Base-by-base conservation (phyloP, 2,797 vertebrate genomes). In the Lacerta agilis region DNA sequence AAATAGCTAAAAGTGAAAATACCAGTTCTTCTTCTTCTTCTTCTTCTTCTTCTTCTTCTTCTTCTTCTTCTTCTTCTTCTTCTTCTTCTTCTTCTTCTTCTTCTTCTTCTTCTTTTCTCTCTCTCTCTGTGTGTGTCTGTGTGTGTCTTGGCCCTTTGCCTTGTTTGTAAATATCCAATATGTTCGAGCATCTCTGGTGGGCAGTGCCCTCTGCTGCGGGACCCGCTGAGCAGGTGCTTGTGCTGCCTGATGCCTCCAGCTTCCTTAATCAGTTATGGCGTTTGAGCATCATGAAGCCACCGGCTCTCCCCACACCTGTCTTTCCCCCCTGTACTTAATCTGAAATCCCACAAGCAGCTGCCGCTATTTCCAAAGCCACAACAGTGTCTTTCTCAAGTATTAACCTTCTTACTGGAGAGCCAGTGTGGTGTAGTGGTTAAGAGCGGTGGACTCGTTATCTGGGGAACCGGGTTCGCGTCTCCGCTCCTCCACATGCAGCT, bases 241-340 rank as follows among this genome's bases (percentile, higher is more conserved):
- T 86, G 69, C 38, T 89, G 94, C n/a, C 66, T 75, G 78, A 95
- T 90, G 89, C 93, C n/a, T 67, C 41, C 72, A 86, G 45, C 82
- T 93, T 82, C 61, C 41, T 94, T 92, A 93, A 92, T 92, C 87
- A 96, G 89, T 87, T 90, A 91, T 95, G 91, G 93, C 92, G 91
- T 91, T 88, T 89, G 89, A 94, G 94, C 90, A 96, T 94, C 93
- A 94, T 88, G 94, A 93, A 94, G 89, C 82, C 92, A 88, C 67
- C 90, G 95, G 87, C 88, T 87, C 85, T 93, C 91, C 88, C 58
- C 89, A 81, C 69, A 81, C 94, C 75, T 82, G 77, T 86, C 90
- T 95, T 95, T 45, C 17, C 83, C 27, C 20, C 10, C 36, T 17
- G 27, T 8, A 6, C 20, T 43, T 55, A 23, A 29, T 79, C 86